phyloP scores from a whole-genome alignment of 1,140 invertebrate species.

The Tetragonula clypearis region DNA sequence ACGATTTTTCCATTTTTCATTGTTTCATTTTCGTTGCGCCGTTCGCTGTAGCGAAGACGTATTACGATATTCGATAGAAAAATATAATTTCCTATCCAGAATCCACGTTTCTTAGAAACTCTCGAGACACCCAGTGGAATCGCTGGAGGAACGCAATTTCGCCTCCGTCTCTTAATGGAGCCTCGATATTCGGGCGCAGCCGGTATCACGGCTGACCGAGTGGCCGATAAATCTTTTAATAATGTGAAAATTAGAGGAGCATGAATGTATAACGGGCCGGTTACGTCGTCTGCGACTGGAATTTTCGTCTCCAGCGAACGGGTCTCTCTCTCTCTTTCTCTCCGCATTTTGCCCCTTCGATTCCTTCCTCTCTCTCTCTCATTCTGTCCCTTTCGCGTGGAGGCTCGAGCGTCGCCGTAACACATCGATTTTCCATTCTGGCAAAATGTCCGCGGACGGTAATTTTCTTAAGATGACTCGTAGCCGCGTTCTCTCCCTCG shows the following conservation, averaged over 20 bases:
- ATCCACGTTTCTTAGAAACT: not conserved
- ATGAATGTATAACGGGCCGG: constrained; percentile 38
- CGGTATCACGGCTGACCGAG: constrained; percentile 44
- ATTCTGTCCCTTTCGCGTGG: not conserved
- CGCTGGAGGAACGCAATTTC: not conserved
- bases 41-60: no score
- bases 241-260: constrained; percentile 49
- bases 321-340: constrained; percentile 14
- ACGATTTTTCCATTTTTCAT: no score
- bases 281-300: constrained; percentile 35
- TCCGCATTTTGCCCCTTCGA: no score
- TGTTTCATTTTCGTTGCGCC: no score
- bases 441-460: constrained; percentile 62
- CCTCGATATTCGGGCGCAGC: constrained; percentile 21
- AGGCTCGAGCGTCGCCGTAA: constrained; percentile 49
- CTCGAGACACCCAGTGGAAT: not conserved
- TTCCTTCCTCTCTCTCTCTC: not conserved
- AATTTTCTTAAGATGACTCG: constrained; percentile 69
- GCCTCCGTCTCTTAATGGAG: constrained; percentile 27
- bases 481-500: constrained; percentile 20
- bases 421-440: constrained; percentile 71
- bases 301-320: constrained; percentile 39
- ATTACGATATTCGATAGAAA: no score
- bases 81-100: no score
- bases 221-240: constrained; percentile 46